These are phyloP conservation scores for Rutpela maculata DNA, from an alignment of 2,888 invertebrate species.

Conservation along the genomic window DNA sequence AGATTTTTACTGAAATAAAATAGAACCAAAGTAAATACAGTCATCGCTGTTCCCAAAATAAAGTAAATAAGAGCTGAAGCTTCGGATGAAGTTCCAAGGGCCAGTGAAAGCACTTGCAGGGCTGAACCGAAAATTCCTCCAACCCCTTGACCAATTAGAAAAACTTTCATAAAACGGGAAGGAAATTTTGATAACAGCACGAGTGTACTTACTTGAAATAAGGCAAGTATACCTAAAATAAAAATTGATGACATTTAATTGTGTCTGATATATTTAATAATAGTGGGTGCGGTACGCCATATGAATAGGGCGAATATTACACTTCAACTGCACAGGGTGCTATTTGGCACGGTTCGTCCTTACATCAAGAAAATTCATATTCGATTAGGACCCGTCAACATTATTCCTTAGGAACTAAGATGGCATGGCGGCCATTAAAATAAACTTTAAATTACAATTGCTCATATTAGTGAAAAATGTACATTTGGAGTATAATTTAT, in stretches of 20 bases:
- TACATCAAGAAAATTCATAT: too few relatives aligned
- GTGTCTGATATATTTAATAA: too few relatives aligned
- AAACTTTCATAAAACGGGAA: constrained; percentile 45
- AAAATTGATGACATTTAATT: neutral
- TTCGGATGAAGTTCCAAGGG: constrained; percentile 42
- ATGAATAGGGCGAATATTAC: too few relatives aligned
- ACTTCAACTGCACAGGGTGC: too few relatives aligned
- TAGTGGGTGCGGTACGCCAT: too few relatives aligned
- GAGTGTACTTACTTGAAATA: constrained; percentile 39
- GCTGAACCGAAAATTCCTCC: constrained; percentile 46
- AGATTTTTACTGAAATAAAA: constrained; percentile 35
- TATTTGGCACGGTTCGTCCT: too few relatives aligned
- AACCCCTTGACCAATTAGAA: constrained; percentile 46
- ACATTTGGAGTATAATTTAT: too few relatives aligned
- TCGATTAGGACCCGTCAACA: too few relatives aligned
- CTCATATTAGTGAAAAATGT: too few relatives aligned
- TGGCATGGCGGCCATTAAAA: too few relatives aligned
- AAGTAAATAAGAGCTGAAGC: constrained; percentile 52
- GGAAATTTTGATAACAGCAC: constrained; percentile 51
- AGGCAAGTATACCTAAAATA: constrained; percentile 26
- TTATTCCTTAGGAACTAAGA: too few relatives aligned
- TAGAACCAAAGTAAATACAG: constrained; percentile 40
- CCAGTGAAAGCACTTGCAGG: constrained; percentile 43
- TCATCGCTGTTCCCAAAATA: constrained; percentile 40
- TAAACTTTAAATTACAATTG: too few relatives aligned